phyloP scores from a whole-genome alignment of 2,888 invertebrate genomes.

The Polydrusus pterygomalis region DNA sequence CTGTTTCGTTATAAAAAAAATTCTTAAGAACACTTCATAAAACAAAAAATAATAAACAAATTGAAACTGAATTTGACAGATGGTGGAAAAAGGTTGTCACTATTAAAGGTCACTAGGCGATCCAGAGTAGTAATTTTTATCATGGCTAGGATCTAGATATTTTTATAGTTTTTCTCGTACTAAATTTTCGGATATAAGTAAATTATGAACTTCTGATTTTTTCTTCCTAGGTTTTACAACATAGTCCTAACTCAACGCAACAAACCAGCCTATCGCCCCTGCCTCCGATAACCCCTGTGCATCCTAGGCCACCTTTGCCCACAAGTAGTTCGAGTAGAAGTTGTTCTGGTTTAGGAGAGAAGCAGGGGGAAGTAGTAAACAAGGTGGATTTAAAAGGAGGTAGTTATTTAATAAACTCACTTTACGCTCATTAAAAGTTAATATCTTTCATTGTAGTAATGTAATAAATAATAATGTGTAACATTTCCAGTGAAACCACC shows the following conservation, averaged over 20 bases:
- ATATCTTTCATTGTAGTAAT: not conserved
- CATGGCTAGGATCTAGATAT: too few relatives aligned
- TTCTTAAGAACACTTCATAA: too few relatives aligned
- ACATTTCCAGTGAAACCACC: constrained; percentile 2
- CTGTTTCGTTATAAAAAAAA: too few relatives aligned
- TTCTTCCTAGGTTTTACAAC: constrained; percentile 59
- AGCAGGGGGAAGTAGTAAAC: constrained; percentile 44
- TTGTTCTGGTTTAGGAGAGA: not conserved
- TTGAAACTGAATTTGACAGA: too few relatives aligned
- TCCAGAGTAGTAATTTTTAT: too few relatives aligned
- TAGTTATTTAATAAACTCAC: too few relatives aligned
- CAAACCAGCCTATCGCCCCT: constrained; percentile 22
- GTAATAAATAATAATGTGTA: not conserved
- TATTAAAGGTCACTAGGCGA: too few relatives aligned
- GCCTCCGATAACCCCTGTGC: constrained; percentile 34
- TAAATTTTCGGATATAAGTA: too few relatives aligned
- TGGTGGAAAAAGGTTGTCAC: too few relatives aligned
- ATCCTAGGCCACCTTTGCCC: constrained; percentile 18
- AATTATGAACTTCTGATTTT: too few relatives aligned
- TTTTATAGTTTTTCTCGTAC: too few relatives aligned
- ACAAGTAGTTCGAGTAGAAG: not conserved
- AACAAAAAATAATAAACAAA: too few relatives aligned
- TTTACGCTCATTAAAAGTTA: not conserved
- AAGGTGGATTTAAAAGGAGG: constrained; percentile 58
- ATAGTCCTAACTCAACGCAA: constrained; percentile 63